These are phyloP conservation scores for Dipus sagitta DNA, from an alignment of 2,797 vertebrate species.

Conservation along the genomic window DNA sequence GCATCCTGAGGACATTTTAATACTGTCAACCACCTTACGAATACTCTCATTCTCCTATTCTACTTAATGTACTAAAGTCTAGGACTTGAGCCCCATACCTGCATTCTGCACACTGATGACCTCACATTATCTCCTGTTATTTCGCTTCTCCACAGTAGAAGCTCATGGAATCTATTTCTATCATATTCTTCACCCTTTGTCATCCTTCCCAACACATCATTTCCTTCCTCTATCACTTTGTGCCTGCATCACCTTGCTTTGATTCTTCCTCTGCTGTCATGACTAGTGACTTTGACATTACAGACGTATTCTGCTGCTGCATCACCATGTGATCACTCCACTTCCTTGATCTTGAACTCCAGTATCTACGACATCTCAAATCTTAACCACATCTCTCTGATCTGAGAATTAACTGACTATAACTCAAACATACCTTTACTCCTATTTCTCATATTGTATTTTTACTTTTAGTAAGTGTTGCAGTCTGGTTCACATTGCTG, in stretches of 20 bases:
- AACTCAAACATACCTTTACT: not conserved
- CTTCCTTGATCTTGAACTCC: not conserved
- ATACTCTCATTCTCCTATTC: not conserved
- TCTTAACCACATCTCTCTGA: not conserved
- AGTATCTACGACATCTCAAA: not conserved
- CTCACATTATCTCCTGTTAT: not conserved
- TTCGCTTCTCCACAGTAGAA: not conserved
- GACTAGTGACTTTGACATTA: conserved; percentile 16
- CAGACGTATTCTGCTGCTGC: not conserved
- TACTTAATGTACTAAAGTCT: not conserved
- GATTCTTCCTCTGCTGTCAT: conserved; percentile 6
- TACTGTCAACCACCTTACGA: not conserved
- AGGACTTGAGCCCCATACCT: not conserved
- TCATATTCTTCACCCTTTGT: not conserved
- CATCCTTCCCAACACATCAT: not conserved
- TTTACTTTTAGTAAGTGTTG: not conserved
- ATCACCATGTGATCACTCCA: not conserved
- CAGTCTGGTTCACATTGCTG: too few species aligned
- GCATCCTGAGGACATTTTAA: not conserved
- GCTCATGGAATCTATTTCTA: not conserved
- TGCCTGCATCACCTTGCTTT: conserved; percentile 2
- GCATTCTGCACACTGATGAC: not conserved
- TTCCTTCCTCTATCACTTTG: not conserved
- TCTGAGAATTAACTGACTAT: not conserved
- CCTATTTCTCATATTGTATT: not conserved